Percentiles rank a stretch among this genome's conserved stretches.
phyloP scores from a whole-genome alignment of 2,888 invertebrate species.

The Andrena haemorrhoa region DNA sequence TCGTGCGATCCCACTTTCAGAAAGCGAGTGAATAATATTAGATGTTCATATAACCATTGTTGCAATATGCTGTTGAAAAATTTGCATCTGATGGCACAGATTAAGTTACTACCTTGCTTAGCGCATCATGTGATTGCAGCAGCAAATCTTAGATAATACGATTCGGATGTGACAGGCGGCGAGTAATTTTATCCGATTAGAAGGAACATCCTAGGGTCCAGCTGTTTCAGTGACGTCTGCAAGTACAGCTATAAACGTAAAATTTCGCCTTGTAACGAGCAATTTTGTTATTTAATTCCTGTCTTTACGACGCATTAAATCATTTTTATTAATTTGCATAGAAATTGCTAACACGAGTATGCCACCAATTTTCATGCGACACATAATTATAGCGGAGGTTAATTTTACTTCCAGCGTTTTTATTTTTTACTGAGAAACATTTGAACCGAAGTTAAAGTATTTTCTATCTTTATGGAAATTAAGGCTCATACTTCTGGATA shows the following conservation, averaged over 20 bases:
- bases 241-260: not conserved
- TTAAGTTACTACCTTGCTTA: not conserved
- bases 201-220: not conserved
- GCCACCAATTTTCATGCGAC: no score
- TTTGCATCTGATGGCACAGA: constrained; percentile 5
- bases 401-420: no score
- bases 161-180: constrained; percentile 21
- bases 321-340: not conserved
- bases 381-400: no score
- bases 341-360: not conserved
- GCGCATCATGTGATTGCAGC: constrained; percentile 4
- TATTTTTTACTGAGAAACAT: no score
- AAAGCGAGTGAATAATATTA: not conserved
- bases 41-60: not conserved
- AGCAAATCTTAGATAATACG: constrained; percentile 25
- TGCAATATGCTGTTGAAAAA: not conserved
- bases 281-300: not conserved
- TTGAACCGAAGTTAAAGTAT: not conserved
- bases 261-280: not conserved
- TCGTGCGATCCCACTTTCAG: no score
- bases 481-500: not conserved
- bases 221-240: not conserved
- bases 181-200: constrained; percentile 32
- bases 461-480: no score
- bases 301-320: not conserved